Percentiles rank a stretch among this genome's conserved stretches.
Evolutionary conservation across 2,888 invertebrate species (phyloP).

Genomic region (Drosophila ustulata): DNA sequence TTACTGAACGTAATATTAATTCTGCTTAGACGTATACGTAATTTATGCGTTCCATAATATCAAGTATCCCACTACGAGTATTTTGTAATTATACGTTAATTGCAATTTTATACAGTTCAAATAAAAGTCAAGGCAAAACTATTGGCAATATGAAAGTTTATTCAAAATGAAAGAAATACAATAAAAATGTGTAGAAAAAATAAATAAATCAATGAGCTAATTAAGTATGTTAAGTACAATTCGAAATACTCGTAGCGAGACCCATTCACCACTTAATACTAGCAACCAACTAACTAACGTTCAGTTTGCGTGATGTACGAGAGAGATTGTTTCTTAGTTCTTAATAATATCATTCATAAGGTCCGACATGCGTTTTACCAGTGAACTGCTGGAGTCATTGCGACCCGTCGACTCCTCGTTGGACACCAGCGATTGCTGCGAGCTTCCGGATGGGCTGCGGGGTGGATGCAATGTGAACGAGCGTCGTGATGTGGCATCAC

Average conservation of each 20-base stretch:
- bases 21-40: background rate
- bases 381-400: slow-evolving; percentile 86
- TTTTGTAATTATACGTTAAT: slow-evolving; percentile 43
- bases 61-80: slow-evolving; percentile 58
- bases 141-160: slow-evolving; percentile 56
- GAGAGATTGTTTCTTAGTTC: slow-evolving; percentile 56
- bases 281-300: slow-evolving; percentile 10
- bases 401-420: slow-evolving; percentile 85
- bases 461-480: slow-evolving; percentile 85
- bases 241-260: slow-evolving; percentile 72
- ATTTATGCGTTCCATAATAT: background rate
- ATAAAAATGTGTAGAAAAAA: slow-evolving; percentile 36
- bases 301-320: background rate
- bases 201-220: slow-evolving; percentile 27
- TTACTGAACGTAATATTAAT: background rate
- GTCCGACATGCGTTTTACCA: slow-evolving; percentile 91
- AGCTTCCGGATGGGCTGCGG: slow-evolving; percentile 91
- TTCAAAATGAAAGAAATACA: slow-evolving; percentile 64
- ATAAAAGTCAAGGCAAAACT: slow-evolving; percentile 40
- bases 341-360: slow-evolving; percentile 87
- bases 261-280: slow-evolving; percentile 51
- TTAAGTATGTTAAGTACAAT: slow-evolving; percentile 52
- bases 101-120: slow-evolving; percentile 7
- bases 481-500: slow-evolving; percentile 82
- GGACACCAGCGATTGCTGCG: slow-evolving; percentile 88